A percentile compares a stretch with the other conserved stretches of the same genome.
Conservation (phyloP, 2,888 invertebrate species). For the Steromphala cineraria region DNA sequence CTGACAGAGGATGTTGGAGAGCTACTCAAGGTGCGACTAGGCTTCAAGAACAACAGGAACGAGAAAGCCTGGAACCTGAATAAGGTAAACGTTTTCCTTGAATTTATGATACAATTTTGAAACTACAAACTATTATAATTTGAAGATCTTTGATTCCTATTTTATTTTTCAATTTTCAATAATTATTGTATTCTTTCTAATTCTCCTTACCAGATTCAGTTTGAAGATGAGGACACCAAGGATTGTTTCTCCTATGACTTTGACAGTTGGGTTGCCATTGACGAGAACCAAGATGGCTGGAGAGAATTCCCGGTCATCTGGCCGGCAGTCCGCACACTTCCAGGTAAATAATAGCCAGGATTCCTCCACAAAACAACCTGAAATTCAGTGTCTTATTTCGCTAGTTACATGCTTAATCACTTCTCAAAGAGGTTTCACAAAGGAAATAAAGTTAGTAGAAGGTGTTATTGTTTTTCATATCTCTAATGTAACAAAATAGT, state of each 20-base stretch:
- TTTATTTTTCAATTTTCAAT: too few species aligned
- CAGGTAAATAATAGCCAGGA: slow-evolving; percentile 42
- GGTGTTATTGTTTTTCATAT: too few species aligned
- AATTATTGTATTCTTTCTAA: not conserved
- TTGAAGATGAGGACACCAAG: slow-evolving; percentile 59
- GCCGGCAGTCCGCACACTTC: slow-evolving; percentile 59
- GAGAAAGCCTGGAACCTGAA: slow-evolving; percentile 62
- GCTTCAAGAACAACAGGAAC: slow-evolving; percentile 56
- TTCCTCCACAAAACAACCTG: too few species aligned
- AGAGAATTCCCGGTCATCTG: slow-evolving; percentile 65
- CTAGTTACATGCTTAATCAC: too few species aligned
- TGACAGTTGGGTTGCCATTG: slow-evolving; percentile 54
- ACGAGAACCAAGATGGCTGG: slow-evolving; percentile 67
- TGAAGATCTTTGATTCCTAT: too few species aligned
- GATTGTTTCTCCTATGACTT: slow-evolving; percentile 59
- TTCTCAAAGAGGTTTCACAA: too few species aligned
- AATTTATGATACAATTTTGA: not conserved
- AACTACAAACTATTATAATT: not conserved
- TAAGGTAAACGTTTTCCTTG: slow-evolving; percentile 45
- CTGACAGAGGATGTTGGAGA: slow-evolving; percentile 64
- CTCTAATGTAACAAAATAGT: too few species aligned
- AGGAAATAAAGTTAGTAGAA: too few species aligned
- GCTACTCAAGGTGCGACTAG: slow-evolving; percentile 67
- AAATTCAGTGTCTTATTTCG: too few species aligned
- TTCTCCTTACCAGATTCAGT: slow-evolving; percentile 48